Evolutionary conservation across 2,888 invertebrate species (phyloP).

Genomic region (Ophion ventricosus): DNA sequence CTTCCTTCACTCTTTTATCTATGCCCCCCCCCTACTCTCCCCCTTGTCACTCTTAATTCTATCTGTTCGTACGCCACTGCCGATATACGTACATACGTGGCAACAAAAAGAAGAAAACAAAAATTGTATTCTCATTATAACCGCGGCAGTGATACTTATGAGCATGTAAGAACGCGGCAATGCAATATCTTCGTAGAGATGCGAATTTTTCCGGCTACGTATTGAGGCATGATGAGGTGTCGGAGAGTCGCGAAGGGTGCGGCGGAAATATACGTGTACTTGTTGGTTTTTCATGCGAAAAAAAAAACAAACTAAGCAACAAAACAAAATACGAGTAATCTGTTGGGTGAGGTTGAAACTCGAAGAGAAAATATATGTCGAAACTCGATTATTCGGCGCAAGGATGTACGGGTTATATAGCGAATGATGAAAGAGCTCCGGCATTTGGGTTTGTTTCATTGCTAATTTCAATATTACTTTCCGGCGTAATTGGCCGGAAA

Average conservation of each 20-base stretch:
- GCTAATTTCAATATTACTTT: slow-evolving; percentile 19
- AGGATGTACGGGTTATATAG: slow-evolving; percentile 36
- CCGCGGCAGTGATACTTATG: slow-evolving; percentile 49
- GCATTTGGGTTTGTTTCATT: slow-evolving; percentile 22
- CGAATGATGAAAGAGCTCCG: slow-evolving; percentile 29
- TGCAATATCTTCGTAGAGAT: slow-evolving; percentile 36
- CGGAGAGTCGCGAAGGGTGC: slow-evolving; percentile 16
- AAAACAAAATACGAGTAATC: background rate
- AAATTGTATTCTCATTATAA: slow-evolving; percentile 42
- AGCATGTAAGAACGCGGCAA: slow-evolving; percentile 35
- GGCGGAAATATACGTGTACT: slow-evolving; percentile 1
- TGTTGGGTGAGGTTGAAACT: background rate
- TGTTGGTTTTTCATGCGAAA: slow-evolving; percentile 6
- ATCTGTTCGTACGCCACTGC: slow-evolving; percentile 54
- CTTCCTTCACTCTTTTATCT: slow-evolving; percentile 50
- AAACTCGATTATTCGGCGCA: slow-evolving; percentile 14
- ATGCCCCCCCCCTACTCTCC: slow-evolving; percentile 10
- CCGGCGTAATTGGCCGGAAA: slow-evolving; percentile 19
- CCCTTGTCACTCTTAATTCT: slow-evolving; percentile 50
- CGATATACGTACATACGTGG: slow-evolving; percentile 46
- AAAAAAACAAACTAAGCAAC: background rate
- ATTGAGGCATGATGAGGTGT: slow-evolving; percentile 2
- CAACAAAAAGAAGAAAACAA: slow-evolving; percentile 18
- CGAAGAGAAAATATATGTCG: slow-evolving; percentile 18
- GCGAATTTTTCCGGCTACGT: slow-evolving; percentile 33